phyloP scores from a whole-genome alignment of 2,113 vertebrate genomes.

The Oceanodroma tethys region DNA sequence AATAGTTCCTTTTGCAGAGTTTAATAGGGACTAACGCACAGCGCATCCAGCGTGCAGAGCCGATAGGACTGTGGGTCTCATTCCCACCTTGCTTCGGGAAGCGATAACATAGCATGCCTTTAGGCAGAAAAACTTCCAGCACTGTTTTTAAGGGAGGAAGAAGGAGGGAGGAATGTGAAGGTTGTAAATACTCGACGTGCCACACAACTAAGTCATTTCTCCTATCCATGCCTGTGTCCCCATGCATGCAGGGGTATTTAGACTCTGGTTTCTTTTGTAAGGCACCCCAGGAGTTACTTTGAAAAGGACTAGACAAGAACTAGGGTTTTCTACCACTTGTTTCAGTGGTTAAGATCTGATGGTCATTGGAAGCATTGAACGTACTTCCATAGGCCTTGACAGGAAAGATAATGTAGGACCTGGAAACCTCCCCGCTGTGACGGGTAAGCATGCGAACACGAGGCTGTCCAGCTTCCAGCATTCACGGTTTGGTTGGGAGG shows the following conservation, averaged over 20 bases:
- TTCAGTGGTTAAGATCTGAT: neutral
- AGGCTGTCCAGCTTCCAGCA: fast-evolving
- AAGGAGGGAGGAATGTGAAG: neutral
- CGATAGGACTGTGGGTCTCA: neutral
- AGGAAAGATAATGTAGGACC: neutral
- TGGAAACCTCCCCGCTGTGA: neutral
- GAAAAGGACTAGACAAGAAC: neutral
- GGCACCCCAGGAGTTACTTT: neutral
- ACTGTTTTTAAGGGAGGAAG: neutral
- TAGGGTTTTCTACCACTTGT: neutral
- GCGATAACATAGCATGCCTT: neutral
- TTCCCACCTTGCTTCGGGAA: neutral
- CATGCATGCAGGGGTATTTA: fast-evolving
- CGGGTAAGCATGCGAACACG: fast-evolving
- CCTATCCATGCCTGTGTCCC: neutral
- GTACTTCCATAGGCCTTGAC: neutral
- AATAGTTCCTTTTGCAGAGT: neutral
- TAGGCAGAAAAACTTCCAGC: neutral
- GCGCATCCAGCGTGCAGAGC: fast-evolving
- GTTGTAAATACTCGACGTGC: neutral
- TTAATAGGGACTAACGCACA: neutral
- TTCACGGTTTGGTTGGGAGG: neutral
- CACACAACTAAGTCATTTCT: neutral
- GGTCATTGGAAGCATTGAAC: neutral
- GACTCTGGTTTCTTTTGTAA: neutral